These are phyloP conservation scores for Rhyzopertha dominica DNA, from an alignment of 1,140 invertebrate species.

Conservation along the genomic window DNA sequence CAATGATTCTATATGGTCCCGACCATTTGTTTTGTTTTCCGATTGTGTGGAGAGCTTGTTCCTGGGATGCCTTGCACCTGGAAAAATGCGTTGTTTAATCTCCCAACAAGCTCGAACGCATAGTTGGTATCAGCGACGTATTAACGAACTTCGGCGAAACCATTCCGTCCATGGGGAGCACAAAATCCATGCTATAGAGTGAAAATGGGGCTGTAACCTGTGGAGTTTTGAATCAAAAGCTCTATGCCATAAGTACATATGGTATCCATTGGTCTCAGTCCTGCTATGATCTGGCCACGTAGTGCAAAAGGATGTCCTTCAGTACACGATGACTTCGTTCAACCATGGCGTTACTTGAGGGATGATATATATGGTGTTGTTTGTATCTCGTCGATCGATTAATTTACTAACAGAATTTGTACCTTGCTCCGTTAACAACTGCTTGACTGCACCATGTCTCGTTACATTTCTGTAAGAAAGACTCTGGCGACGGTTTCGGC, in stretches of 20 bases:
- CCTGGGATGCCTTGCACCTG: neutral
- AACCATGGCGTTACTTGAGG: conserved; percentile 23
- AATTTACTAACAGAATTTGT: conserved; percentile 31
- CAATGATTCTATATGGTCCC: too few species aligned
- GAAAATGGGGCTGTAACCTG: conserved; percentile 7
- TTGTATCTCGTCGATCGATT: conserved; percentile 31
- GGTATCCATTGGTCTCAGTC: conserved; percentile 9
- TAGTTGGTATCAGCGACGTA: conserved; percentile 5
- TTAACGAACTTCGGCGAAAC: neutral
- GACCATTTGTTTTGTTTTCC: conserved; percentile 3
- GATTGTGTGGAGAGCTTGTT: conserved; percentile 1
- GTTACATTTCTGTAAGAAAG: conserved; percentile 29
- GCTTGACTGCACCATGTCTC: conserved; percentile 26
- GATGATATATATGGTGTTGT: conserved; percentile 33
- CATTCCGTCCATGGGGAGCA: conserved; percentile 3
- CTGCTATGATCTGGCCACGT: neutral
- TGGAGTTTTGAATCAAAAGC: conserved; percentile 4
- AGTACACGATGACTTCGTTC: conserved; percentile 24
- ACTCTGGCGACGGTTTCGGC: conserved; percentile 21
- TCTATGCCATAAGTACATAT: conserved; percentile 5
- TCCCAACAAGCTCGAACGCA: neutral
- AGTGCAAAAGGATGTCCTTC: conserved; percentile 21
- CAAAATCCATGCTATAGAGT: neutral
- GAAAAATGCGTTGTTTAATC: neutral
- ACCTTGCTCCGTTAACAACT: conserved; percentile 35